Base-by-base conservation (phyloP, 2,888 invertebrate species). In the Ophonus ardosiacus region DNA sequence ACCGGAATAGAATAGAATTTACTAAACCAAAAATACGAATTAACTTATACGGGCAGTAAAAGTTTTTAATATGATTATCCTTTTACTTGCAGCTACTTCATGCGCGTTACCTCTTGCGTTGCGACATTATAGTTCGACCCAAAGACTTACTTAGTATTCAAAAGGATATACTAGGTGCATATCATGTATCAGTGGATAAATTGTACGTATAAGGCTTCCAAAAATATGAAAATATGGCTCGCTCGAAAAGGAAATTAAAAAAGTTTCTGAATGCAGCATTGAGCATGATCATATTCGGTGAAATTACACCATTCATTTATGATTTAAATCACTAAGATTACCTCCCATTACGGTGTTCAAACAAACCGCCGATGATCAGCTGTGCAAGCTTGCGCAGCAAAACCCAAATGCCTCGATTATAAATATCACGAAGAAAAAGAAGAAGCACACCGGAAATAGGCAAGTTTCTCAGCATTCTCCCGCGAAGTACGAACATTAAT, bases 381-480 rank as follows among this genome's bases (percentile, higher is more conserved):
- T 68, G 51, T 43, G 71, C 18, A 43, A 38, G 21, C 56, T n/a
- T 57, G 24, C 31, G 31, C 78, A 78, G 18, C 78, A 78, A 78
- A 78, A 78, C 78, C 57, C 56, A 78, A 74, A 74, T 74, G 74
- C 43, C 78, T n/a, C 57, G 18, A 78, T 56, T 57, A 74, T 74
- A 74, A 71, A 43, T 18, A 76, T 13, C 51, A 18, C 10, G 3
- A 51, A 51, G 21, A 51, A 76, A 76, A 51, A 71, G 76, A 78
- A 78, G 56, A 78, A 78, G 56, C 24, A 15, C 43, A 78, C 56
- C 78, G 78, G 78, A 78, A 78, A 78, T 57, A 24, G 24, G 13
- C 57, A 78, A 57, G 78, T 57, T 78, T 78, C 78, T 31, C 31
- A 8, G 21, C 57, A 78, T 78, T 57, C 78, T 57, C n/a, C n/a